A percentile compares a stretch with the other conserved stretches of the same genome.
Evolutionary conservation across 2,888 invertebrate species (phyloP).

Genomic region (Caenorhabditis afra): DNA sequence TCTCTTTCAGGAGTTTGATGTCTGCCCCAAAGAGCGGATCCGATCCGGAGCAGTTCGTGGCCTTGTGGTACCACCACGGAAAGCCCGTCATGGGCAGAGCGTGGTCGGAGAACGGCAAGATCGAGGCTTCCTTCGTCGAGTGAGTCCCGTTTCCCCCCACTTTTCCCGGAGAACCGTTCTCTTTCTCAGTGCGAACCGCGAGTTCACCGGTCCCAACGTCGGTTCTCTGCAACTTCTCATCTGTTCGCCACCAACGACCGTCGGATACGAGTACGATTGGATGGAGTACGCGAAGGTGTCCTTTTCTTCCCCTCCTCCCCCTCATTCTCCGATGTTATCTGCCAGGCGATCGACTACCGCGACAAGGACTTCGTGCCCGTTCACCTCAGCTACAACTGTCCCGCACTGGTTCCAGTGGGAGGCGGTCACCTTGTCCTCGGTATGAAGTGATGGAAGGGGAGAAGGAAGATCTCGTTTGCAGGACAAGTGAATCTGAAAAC

Average conservation of each 20-base stretch:
- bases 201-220: conserved; percentile 63
- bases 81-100: conserved; percentile 71
- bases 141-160: conserved; percentile 15
- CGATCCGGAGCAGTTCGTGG: conserved; percentile 65
- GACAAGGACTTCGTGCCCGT: conserved; percentile 69
- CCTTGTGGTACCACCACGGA: conserved; percentile 68
- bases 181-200: conserved; percentile 46
- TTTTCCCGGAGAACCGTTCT: not conserved
- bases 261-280: conserved; percentile 71
- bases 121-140: conserved; percentile 68
- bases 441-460: not conserved
- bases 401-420: conserved; percentile 61
- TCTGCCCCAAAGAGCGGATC: conserved; percentile 33
- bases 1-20: conserved; percentile 38
- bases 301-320: not conserved
- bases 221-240: conserved; percentile 67
- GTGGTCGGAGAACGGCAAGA: conserved; percentile 56
- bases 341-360: conserved; percentile 57
- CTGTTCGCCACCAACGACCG: conserved; percentile 56
- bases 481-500: conserved; percentile 70
- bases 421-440: conserved; percentile 6
- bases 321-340: not conserved
- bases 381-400: conserved; percentile 67
- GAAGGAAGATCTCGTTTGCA: conserved; percentile 19
- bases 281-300: conserved; percentile 60